Evolutionary conservation across 2,888 invertebrate genomes (phyloP).

Genomic region (Andrena haemorrhoa): DNA sequence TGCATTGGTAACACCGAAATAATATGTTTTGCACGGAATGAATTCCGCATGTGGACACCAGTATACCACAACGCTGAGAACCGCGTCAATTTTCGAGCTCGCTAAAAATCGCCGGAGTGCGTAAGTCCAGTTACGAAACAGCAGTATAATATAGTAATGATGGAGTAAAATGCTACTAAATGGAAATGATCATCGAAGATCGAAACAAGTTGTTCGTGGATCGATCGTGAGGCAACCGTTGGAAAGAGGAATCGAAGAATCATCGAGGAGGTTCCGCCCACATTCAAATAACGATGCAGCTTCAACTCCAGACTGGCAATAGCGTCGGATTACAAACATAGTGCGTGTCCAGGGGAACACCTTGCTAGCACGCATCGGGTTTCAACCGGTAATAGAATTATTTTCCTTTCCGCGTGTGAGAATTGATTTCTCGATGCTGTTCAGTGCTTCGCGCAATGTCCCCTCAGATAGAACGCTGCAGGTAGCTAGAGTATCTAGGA

Average conservation of each 20-base stretch:
- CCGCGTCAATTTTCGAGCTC: too few relatives aligned
- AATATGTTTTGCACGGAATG: too few relatives aligned
- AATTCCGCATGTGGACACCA: too few relatives aligned
- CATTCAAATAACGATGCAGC: neutral
- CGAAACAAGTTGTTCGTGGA: neutral
- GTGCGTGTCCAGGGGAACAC: conserved; percentile 43
- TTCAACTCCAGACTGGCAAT: neutral
- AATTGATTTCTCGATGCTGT: conserved; percentile 74
- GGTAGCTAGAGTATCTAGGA: conserved; percentile 11
- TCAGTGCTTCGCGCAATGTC: conserved; percentile 71
- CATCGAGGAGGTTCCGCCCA: neutral
- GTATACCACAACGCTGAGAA: too few relatives aligned
- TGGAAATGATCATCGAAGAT: too few relatives aligned
- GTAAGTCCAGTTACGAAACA: too few relatives aligned
- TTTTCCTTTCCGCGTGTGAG: conserved; percentile 65
- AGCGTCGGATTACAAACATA: conserved; percentile 25
- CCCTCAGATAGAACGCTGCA: conserved; percentile 55
- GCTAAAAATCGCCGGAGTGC: too few relatives aligned
- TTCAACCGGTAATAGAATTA: conserved; percentile 84
- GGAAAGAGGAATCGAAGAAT: neutral
- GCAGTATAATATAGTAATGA: too few relatives aligned
- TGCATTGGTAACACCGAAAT: neutral
- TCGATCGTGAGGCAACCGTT: neutral
- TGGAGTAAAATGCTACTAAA: too few relatives aligned
- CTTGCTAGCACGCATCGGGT: conserved; percentile 76